Evolutionary conservation across 2,797 vertebrate genomes (phyloP), one percentile per base, ranked within the genome.

Genomic region (Aplochiton taeniatus): DNA sequence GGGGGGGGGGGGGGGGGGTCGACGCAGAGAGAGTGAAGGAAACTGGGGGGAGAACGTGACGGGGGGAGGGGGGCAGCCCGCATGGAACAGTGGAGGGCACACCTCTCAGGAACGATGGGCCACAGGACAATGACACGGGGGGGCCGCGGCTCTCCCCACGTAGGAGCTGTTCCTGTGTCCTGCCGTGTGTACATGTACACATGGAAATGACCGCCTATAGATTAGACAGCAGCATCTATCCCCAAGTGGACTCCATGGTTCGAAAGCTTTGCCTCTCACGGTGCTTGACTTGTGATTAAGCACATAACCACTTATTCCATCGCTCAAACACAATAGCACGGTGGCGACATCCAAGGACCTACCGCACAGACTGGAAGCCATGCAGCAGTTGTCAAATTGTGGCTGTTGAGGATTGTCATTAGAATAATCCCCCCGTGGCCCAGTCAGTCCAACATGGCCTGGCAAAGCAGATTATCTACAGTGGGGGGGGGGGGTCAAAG

Each of bases 401-500:
- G 52, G 52, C 51, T 69, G 72, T 70, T 69, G 68, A 70, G 74
- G 73, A 70, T 71, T 68, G 51, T 68, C 45, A 67, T 58, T 68
- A 71, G 67, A 76, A 79, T 82, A 85, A 84, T 85, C 78, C 76
- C 69, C 79, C 74, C 69, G 41, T 75, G 71, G 66, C 43, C 16
- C 16, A 58, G 5, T 51, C 18, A 14, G 8, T 73, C 74, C 66
- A 77, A 76, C 72, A 70, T 68, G 74, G 76, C 16, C 75, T 69
- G 78, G 83, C 74, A 80, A 80, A 85, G 70, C 65, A 81, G 78
- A 85, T 82, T 81, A 88, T 68, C 63, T 58, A 6, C 47, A 71
- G 53, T 60, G 20, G 51, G 62, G 18, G 75, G 70, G 82, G 58
- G 63, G 73, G 57, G 19, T 50, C 18, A 72, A 69, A 71, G 47